Evolutionary conservation across 1,140 invertebrate genomes (phyloP), one percentile per base, ranked within the genome.

Genomic region (Cydia amplana): DNA sequence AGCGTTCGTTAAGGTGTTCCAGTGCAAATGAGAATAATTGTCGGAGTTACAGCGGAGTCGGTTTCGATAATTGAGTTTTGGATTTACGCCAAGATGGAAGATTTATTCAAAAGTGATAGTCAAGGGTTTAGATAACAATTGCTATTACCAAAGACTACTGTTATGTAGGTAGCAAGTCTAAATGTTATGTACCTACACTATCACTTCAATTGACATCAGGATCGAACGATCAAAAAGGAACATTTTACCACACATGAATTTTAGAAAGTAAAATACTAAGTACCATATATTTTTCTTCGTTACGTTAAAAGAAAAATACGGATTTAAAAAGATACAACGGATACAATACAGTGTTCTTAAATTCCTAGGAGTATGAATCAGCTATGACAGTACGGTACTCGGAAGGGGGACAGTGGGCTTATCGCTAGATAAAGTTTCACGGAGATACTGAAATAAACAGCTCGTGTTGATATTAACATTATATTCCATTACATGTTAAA

Each of bases 31-130:
- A 87, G 86, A 89, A 87, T 92, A 87, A 88, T 89, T 87, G 82
- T 79, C 73, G 74, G 83, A 87, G 82, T 83, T 85, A 79, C 78
- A 40, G 67, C 32, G 77, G 80, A 85, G 80, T 83, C 82, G 78
- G 74, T 85, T 83, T 83, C 83, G 82, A 86, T 89, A 90, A 91
- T 88, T 91, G 89, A 87, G 83, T 86, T 88, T 85, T 88, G 87
- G 85, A 86, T 81, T 80, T 78, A 43, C 72, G 87, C 87, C 87
- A 91, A 86, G 77, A 86, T 75, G 18, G 72, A 81, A 79, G 77
- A 75, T 20, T 46, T 60, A 77, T 28, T 72, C 40, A 18, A 16
- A 20, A 46, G 32, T 20, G 43, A 67, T 18, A 49, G 32, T 67
- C 64, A 40, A 36, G 7, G 2, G 2, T 36, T 36, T 1, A 18